Evolutionary conservation across 2,113 vertebrate species (phyloP).

Genomic region (Menura novaehollandiae): DNA sequence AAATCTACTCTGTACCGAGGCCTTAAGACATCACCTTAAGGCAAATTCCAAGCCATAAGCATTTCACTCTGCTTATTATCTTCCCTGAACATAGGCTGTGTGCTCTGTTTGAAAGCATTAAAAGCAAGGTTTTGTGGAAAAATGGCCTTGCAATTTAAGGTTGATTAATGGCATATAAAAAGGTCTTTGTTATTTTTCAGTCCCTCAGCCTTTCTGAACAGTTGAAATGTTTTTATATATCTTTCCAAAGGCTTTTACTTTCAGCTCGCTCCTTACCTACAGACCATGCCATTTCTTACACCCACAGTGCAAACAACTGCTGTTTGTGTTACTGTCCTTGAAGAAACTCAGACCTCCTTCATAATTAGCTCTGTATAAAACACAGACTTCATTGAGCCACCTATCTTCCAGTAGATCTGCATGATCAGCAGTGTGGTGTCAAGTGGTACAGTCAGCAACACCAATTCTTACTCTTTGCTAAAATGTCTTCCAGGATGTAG

Average conservation of each 20-base stretch:
- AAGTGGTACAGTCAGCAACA: not conserved
- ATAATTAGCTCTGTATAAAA: not conserved
- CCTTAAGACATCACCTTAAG: not conserved
- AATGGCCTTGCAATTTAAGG: not conserved
- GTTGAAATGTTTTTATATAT: not conserved
- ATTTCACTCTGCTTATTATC: not conserved
- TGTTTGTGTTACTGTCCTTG: not conserved
- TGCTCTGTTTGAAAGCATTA: not conserved
- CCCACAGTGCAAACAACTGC: not conserved
- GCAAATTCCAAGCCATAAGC: not conserved
- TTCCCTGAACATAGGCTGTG: not conserved
- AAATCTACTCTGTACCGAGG: not conserved
- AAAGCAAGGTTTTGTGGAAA: not conserved
- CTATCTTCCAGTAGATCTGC: not conserved
- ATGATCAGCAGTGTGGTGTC: not conserved
- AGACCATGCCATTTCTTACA: not conserved
- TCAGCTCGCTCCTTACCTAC: not conserved
- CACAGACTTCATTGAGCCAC: not conserved
- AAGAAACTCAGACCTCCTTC: not conserved
- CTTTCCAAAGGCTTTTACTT: not conserved
- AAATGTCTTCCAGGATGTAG: not conserved
- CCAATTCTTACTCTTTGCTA: not conserved
- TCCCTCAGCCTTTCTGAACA: not conserved
- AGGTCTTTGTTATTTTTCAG: not conserved
- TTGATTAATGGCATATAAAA: not conserved